Evolutionary conservation across 2,797 vertebrate species (phyloP).

Genomic region (Phoeniculus purpureus): DNA sequence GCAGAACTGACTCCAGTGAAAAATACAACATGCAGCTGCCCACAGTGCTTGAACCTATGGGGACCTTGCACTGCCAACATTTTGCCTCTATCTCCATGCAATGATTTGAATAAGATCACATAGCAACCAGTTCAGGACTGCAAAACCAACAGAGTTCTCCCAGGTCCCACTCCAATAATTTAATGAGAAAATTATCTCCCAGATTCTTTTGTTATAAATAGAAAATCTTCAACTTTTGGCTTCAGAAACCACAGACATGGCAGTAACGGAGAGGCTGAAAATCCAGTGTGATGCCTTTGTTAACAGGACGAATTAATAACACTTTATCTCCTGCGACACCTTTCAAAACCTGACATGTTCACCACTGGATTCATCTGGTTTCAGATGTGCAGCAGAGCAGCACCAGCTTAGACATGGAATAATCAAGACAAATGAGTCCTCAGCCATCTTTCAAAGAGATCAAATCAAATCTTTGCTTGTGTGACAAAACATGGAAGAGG

Average conservation of each 20-base stretch:
- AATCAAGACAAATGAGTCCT: slow-evolving; percentile 21
- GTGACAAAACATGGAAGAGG: neutral
- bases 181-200: slow-evolving; percentile 16
- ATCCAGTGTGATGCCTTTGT: neutral
- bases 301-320: neutral
- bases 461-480: neutral
- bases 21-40: neutral
- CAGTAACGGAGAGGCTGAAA: neutral
- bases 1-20: neutral
- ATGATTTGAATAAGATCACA: slow-evolving; percentile 28
- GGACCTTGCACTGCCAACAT: neutral
- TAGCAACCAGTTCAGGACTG: slow-evolving; percentile 44
- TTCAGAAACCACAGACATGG: neutral
- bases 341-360: slow-evolving; percentile 5
- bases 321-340: neutral
- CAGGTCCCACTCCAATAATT: slow-evolving; percentile 14
- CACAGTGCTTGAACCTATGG: neutral
- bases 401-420: neutral
- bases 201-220: slow-evolving; percentile 27
- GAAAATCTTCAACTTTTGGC: neutral
- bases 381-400: neutral
- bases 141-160: slow-evolving; percentile 12
- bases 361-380: neutral
- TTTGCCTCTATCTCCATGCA: neutral
- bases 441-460: neutral